Evolutionary conservation across 2,797 vertebrate species (phyloP).

Genomic region (Aphelocoma californica): DNA sequence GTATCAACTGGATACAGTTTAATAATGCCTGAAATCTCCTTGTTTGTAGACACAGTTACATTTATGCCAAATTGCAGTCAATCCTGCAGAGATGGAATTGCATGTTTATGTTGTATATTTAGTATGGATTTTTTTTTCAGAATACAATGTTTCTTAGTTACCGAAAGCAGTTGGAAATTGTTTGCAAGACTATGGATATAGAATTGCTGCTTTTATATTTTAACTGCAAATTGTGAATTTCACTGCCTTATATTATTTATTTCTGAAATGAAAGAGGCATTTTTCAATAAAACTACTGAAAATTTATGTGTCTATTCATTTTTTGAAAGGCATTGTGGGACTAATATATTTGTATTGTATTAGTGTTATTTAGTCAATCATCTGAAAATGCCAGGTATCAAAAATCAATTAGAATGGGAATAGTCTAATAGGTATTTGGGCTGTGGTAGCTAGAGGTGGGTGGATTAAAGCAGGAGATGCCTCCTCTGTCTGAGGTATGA

Average conservation of each 20-base stretch:
- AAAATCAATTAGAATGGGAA: neutral
- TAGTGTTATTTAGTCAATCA: neutral
- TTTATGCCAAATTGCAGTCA: slow-evolving; percentile 90
- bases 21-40: slow-evolving; percentile 82
- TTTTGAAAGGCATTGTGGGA: neutral
- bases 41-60: slow-evolving; percentile 87
- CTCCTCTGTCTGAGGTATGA: neutral
- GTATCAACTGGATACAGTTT: slow-evolving; percentile 78
- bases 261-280: slow-evolving; percentile 99
- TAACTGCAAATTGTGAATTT: slow-evolving; percentile 98
- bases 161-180: slow-evolving; percentile 92
- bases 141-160: slow-evolving; percentile 91
- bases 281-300: slow-evolving; percentile 99
- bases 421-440: neutral
- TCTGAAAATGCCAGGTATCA: neutral
- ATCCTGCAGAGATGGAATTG: slow-evolving; percentile 89
- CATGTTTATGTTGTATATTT: slow-evolving; percentile 99
- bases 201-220: slow-evolving; percentile 95
- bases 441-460: neutral
- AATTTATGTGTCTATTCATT: slow-evolving; percentile 72
- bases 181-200: slow-evolving; percentile 96
- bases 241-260: slow-evolving; percentile 99
- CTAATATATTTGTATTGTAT: neutral
- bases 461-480: neutral
- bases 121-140: slow-evolving; percentile 84